Conservation (phyloP, 1,140 invertebrate genomes). For the Drosophila elegans region DNA sequence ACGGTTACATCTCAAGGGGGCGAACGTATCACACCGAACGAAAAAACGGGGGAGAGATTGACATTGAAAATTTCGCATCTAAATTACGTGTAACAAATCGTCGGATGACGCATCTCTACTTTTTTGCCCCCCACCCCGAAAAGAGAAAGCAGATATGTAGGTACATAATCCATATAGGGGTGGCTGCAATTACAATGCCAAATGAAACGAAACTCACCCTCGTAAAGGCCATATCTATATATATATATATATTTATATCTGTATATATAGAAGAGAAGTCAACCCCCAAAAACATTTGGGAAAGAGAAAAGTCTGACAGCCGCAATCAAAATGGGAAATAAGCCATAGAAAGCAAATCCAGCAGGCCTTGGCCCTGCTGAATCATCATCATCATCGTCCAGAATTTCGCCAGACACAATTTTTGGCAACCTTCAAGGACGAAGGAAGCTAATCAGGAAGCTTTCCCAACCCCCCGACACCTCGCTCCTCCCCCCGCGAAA, state of each 20-base stretch:
- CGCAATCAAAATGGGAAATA: constrained; percentile 71
- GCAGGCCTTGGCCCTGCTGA: constrained; percentile 46
- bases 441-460: constrained; percentile 56
- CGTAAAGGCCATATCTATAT: background rate
- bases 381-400: constrained; percentile 42
- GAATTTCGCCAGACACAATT: constrained; percentile 25
- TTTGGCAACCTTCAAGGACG: constrained; percentile 66
- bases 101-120: constrained; percentile 69
- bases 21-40: constrained; percentile 11
- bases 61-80: constrained; percentile 80
- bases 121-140: background rate
- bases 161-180: constrained; percentile 49
- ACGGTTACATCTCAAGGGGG: constrained; percentile 76
- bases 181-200: constrained; percentile 63
- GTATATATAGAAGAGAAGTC: constrained; percentile 39
- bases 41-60: constrained; percentile 21
- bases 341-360: constrained; percentile 60
- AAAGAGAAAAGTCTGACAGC: constrained; percentile 51
- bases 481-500: constrained; percentile 41
- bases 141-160: constrained; percentile 19
- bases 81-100: constrained; percentile 74
- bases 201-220: constrained; percentile 65
- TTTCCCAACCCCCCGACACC: background rate
- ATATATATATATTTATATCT: background rate
- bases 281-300: constrained; percentile 61